phyloP scores from a whole-genome alignment of 2,888 invertebrate species.

The Netelia virgata region DNA sequence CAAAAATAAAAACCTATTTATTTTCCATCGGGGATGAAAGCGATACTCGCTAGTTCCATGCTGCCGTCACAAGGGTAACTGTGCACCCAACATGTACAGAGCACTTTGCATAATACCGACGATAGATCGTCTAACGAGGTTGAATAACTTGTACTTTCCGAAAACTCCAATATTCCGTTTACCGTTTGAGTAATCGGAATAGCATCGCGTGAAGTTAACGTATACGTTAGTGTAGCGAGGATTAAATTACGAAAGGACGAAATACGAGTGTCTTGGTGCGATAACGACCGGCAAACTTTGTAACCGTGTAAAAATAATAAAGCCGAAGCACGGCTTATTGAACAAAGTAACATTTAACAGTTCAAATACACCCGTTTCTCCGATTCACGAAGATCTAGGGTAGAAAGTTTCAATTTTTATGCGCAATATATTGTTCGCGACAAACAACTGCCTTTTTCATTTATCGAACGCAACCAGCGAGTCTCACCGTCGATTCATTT shows the following conservation, averaged over 20 bases:
- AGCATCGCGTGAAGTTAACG: neutral
- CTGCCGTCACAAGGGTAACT: conserved; percentile 72
- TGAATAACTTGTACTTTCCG: conserved; percentile 72
- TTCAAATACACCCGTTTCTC: neutral
- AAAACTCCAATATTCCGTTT: conserved; percentile 71
- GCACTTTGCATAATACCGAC: conserved; percentile 78
- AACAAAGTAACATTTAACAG: no score
- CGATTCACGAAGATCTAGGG: neutral
- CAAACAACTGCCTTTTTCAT: neutral
- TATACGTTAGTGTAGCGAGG: neutral
- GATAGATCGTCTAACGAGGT: conserved; percentile 76
- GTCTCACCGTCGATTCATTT: neutral
- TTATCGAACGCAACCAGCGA: neutral
- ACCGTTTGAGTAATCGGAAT: conserved; percentile 64
- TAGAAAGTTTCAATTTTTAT: neutral
- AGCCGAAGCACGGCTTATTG: no score
- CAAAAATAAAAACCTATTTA: conserved; percentile 72
- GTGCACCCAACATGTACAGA: conserved; percentile 71
- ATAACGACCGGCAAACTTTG: neutral
- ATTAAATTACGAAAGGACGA: neutral
- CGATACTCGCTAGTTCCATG: neutral
- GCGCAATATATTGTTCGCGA: neutral
- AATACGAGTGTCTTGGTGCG: neutral
- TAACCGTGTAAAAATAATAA: neutral
- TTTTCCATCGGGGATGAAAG: conserved; percentile 48